A percentile compares a stretch with the other conserved stretches of the same genome.
Conservation (phyloP, 2,113 vertebrate genomes). For the Poeciliopsis prolifica region DNA sequence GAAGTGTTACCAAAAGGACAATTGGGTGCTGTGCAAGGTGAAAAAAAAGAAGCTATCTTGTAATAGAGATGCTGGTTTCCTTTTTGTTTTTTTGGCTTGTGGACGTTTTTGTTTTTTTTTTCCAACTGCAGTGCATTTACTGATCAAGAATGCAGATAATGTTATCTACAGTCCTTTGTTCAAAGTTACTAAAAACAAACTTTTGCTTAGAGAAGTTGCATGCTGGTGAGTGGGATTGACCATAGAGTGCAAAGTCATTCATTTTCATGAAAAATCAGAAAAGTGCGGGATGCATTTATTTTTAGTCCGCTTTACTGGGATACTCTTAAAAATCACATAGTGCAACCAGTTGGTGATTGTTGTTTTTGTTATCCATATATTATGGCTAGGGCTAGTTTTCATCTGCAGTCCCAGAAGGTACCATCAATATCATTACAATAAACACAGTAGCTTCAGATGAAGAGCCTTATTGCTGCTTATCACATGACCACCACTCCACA, state of each 20-base stretch:
- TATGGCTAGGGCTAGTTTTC: too few species aligned
- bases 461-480: too few species aligned
- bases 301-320: neutral
- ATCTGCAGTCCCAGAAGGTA: too few species aligned
- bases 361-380: too few species aligned
- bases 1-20: too few species aligned
- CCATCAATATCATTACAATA: too few species aligned
- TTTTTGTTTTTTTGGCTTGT: neutral
- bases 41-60: neutral
- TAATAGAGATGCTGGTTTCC: neutral
- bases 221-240: neutral
- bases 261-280: neutral
- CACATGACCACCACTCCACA: too few species aligned
- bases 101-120: neutral
- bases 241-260: neutral
- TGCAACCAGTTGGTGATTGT: too few species aligned
- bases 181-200: neutral
- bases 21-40: neutral
- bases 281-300: neutral
- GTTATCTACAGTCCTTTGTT: conserved; percentile 1
- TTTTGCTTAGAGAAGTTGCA: neutral
- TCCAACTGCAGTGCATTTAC: conserved; percentile 7
- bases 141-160: neutral
- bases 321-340: neutral
- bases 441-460: too few species aligned